A percentile compares a stretch with the other conserved stretches of the same genome.
Evolutionary conservation across 2,113 vertebrate genomes (phyloP).

Genomic region (Steatornis caripensis): DNA sequence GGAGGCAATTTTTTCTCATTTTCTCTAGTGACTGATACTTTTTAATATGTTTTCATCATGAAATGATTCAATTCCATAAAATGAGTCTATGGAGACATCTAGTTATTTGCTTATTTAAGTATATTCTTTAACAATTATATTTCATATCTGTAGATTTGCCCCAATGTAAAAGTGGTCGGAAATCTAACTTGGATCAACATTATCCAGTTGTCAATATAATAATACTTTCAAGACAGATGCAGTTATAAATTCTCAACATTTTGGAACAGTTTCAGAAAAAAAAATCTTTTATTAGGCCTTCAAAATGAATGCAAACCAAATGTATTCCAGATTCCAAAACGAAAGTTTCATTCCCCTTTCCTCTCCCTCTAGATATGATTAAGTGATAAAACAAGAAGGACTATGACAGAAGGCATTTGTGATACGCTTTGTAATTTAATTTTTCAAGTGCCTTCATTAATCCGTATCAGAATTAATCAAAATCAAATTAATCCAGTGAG

Average conservation of each 20-base stretch:
- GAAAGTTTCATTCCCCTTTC: background rate
- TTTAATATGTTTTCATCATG: background rate
- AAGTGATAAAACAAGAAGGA: background rate
- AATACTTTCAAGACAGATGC: background rate
- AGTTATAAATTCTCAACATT: background rate
- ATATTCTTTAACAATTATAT: background rate
- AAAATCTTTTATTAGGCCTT: background rate
- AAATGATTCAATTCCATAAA: background rate
- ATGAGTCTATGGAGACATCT: background rate
- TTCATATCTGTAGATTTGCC: background rate
- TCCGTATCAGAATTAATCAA: background rate
- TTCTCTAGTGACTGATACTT: background rate
- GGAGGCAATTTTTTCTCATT: background rate
- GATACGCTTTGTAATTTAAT: background rate
- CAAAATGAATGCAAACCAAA: background rate
- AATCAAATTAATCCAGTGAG: background rate
- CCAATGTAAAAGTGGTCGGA: background rate
- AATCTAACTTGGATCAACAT: background rate
- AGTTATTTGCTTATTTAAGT: background rate
- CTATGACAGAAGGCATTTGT: background rate
- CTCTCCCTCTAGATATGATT: background rate
- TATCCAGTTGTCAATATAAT: background rate
- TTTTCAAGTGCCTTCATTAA: background rate
- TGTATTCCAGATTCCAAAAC: background rate
- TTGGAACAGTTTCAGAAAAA: slow-evolving; percentile 1